Evolutionary conservation across 2,888 invertebrate species (phyloP), one percentile per base, ranked within the genome.

Genomic region (Pherbina coryleti): DNA sequence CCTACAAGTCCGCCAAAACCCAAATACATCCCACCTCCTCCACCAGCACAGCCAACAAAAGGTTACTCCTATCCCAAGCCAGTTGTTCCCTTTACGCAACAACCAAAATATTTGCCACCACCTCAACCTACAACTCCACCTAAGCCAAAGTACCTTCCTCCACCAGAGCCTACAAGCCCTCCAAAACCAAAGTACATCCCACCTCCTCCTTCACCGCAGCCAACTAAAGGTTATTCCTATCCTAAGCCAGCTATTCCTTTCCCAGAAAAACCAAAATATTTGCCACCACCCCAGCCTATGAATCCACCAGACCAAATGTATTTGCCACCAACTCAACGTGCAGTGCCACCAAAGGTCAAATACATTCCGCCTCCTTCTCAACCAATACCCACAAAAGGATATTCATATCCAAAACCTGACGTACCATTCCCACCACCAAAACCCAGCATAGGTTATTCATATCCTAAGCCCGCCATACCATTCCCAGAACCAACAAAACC

Each of bases 41-140:
- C 69, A 5, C 78, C 77, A 67, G 80, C 82, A 11, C 72, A 73
- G 17, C 75, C 80, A 25, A 81, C 81, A 8, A 34, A 72, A 51
- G 78, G 71, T 28, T 85, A 85, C 37, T 77, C 80, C 8, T 85
- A 81, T 79, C 85, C 85, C 8, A 82, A 82, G 75, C 84, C 82
- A 22, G 76, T 55, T 67, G 79, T 83, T 72, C 84, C 84, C 57
- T 84, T 84, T 76, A 80, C 81, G 14, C 73, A 70, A 69, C 71
- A 7, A 79, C 60, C 72, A 8, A 74, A 66, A 25, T 57, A 73
- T 31, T 17, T 66, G 17, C 66, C 66, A 34, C 34, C 60, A 7
- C 19, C 37, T 1, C 4, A 17, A 57, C 57, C 55, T n/a, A 31
- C 34, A 17, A 22, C n/a, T 2, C 55, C 72, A 57, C 55, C 72